These are phyloP conservation scores for Archips xylosteana DNA, from an alignment of 2,888 invertebrate species.

Conservation along the genomic window DNA sequence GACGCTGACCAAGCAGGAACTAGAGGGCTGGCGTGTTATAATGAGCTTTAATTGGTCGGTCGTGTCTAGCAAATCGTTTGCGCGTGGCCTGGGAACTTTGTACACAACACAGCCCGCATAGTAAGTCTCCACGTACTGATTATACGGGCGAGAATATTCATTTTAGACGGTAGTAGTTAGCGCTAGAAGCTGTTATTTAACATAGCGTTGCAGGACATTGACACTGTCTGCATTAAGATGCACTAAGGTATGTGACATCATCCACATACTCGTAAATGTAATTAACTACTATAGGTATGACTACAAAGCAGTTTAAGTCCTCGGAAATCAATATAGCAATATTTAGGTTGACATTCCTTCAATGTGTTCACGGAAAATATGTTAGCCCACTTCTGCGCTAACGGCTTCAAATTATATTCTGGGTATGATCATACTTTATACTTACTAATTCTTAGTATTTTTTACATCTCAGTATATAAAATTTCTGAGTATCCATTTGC, in stretches of 20 bases:
- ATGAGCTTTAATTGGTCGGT: conserved; percentile 64
- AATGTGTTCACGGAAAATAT: too few species aligned
- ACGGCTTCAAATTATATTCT: not conserved
- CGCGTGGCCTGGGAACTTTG: conserved; percentile 46
- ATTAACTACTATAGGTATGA: not conserved
- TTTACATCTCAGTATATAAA: not conserved
- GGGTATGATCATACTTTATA: not conserved
- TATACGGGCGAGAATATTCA: conserved; percentile 31
- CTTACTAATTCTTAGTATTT: not conserved
- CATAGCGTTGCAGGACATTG: conserved; percentile 34
- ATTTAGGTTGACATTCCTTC: not conserved
- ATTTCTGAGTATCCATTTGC: not conserved
- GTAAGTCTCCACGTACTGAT: not conserved
- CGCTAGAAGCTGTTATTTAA: conserved; percentile 18
- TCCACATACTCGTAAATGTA: not conserved
- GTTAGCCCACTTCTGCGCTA: not conserved
- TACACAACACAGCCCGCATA: not conserved
- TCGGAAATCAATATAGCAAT: not conserved
- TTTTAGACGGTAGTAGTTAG: conserved; percentile 22
- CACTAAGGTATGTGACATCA: not conserved
- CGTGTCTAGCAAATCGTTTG: conserved; percentile 61
- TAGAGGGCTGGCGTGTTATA: conserved; percentile 38
- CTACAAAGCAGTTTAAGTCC: too few species aligned
- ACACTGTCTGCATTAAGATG: conserved; percentile 6
- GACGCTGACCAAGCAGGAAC: conserved; percentile 31